Evolutionary conservation across 2,888 invertebrate genomes (phyloP), one percentile per base, ranked within the genome.

Genomic region (Drosophila peninsularis): DNA sequence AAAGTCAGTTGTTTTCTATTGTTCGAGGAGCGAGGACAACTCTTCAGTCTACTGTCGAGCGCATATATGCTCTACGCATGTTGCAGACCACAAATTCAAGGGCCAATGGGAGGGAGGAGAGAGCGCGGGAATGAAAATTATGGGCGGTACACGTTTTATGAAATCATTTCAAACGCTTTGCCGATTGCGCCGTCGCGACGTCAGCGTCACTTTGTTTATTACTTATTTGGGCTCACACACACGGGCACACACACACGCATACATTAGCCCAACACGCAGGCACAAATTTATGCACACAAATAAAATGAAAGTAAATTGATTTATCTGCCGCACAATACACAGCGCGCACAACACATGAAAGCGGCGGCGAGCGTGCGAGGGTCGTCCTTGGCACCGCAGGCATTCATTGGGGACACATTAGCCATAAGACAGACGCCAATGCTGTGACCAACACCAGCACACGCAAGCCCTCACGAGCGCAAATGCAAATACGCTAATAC

Each of bases 391-490:
- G 78, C 21, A 56, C 61, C 64, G 71, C 53, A 54, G 71, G 82
- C 81, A 89, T 81, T 89, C 90, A 90, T 87, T 80, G 83, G 90
- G 90, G 91, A 90, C 88, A 84, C 90, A 90, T 90, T 90, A 90
- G 90, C 80, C 79, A 68, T 60, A 66, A 80, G 79, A 78, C 77
- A 78, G 73, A 74, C 71, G 71, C 64, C 68, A 60, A 68, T 56
- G 78, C 64, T 78, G 78, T 65, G 78, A 73, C 64, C 72, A 75
- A 67, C 42, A 53, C 32, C 36, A 50, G 7, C 42, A 47, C 39
- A 19, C 39, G 30, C 63, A 62, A 49, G 67, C 65, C 57, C 61
- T 42, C 54, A 68, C 65, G 53, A 62, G 36, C 73, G 42, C 49
- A 72, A 76, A 82, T 84, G 79, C 87, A 82, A 87, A 87, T 84